Base-by-base conservation (phyloP, 2,888 invertebrate species). In the Phania funesta region DNA sequence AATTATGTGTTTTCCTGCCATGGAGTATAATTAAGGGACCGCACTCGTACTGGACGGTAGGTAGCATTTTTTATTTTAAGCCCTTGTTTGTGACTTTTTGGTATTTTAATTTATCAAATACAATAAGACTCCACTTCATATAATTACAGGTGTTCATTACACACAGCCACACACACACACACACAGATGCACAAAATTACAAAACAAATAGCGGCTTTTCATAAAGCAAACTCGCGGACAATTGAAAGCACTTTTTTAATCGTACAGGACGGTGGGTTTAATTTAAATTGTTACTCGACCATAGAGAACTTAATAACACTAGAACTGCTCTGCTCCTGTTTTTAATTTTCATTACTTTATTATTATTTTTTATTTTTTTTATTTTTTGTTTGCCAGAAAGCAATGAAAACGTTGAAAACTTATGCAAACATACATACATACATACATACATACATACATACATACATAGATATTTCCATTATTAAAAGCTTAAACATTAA, bases 91-190 rank as follows among this genome's bases (percentile, higher is more conserved):
- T n/a, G 54, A 71, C 6, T 32, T 46, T 24, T 46, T 6, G 1
- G n/a, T 35, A 32, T 22, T 29, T 11, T 4, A 46, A 70, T 8
- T 54, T 56, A 29, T 62, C 13, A 11, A 32, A 46, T 44, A 44
- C 29, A 1, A 32, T 8, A 64, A 32, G 4, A 32, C 26, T 32
- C 35, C 18, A 56, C 8, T 22, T 18, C 24, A 38, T 38, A 56
- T 77, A 81, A 81, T 81, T 81, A 81, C 81, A 77, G 81, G 81
- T 81, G 81, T 77, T 73, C 60, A 64, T 80, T 73, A 68, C 80
- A 71, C 24, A 8, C 1, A 29, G n/a, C 2, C 16, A 67, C n/a
- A 6, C 38, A 38, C 3, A 58, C 16, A 18, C 20, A 20, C n/a
- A 41, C 24, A 5, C 24, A 64, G 7, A 54, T 20, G 8, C 29